Evolutionary conservation across 2,888 invertebrate species (phyloP).

Genomic region (Exocentrus adspersus): DNA sequence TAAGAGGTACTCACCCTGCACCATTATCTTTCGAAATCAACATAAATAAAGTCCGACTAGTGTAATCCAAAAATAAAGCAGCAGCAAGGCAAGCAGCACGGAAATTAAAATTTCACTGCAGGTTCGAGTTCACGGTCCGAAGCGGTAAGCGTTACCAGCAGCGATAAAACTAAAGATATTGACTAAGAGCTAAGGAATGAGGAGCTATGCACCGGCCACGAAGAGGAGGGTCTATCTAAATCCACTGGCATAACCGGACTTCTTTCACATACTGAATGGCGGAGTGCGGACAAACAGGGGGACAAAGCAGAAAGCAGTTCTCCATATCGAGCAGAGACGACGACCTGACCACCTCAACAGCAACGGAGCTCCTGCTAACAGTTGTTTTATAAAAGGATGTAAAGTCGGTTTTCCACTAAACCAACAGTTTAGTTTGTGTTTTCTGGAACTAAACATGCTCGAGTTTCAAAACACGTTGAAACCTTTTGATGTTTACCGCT

Average conservation of each 20-base stretch:
- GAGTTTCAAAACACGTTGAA: too few relatives aligned
- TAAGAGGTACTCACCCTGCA: conserved; percentile 20
- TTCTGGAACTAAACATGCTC: too few relatives aligned
- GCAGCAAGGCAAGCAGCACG: conserved; percentile 3
- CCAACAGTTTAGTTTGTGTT: too few relatives aligned
- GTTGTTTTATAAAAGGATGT: too few relatives aligned
- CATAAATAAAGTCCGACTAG: conserved; percentile 4
- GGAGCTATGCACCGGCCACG: background rate
- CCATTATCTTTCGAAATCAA: conserved; percentile 21
- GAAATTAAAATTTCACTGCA: background rate
- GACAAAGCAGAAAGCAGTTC: background rate
- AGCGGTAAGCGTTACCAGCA: too few relatives aligned
- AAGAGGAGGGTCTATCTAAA: background rate
- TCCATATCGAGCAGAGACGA: conserved; percentile 1
- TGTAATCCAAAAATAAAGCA: conserved; percentile 8
- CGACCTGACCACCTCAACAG: too few relatives aligned
- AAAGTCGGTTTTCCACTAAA: too few relatives aligned
- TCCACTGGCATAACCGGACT: conserved; percentile 22
- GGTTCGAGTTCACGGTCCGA: too few relatives aligned
- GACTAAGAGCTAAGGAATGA: conserved; percentile 23
- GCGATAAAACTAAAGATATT: background rate
- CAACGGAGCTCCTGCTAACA: too few relatives aligned
- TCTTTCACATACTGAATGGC: conserved; percentile 12
- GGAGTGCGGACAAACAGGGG: conserved; percentile 1
- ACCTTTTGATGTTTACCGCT: too few relatives aligned